Conservation (phyloP, 1,140 invertebrate genomes). For the Augochlora pura region DNA sequence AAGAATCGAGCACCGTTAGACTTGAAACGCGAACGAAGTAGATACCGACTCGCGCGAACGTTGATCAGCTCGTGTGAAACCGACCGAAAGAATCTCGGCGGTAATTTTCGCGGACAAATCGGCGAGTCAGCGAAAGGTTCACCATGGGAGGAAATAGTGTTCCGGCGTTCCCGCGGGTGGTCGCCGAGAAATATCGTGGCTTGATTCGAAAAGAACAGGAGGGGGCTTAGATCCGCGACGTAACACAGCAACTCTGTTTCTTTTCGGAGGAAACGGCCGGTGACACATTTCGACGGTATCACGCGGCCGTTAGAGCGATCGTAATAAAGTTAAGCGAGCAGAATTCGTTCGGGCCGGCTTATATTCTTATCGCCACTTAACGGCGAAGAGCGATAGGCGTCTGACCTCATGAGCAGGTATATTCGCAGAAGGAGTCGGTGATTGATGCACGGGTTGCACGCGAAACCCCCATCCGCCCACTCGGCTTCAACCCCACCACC, state of each 20-base stretch:
- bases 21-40: no score
- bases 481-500: conserved; percentile 39
- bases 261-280: not conserved
- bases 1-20: no score
- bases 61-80: no score
- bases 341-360: conserved; percentile 67
- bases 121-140: no score
- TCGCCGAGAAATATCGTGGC: no score
- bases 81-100: no score
- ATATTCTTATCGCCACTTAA: conserved; percentile 76
- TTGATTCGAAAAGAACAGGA: no score
- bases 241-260: not conserved
- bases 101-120: no score
- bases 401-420: conserved; percentile 69
- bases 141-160: no score
- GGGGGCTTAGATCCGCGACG: no score
- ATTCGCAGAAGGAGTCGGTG: conserved; percentile 67
- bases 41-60: no score
- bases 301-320: not conserved
- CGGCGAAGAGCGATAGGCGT: conserved; percentile 70
- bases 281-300: conserved; percentile 22
- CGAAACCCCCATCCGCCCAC: conserved; percentile 64
- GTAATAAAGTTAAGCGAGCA: conserved; percentile 63
- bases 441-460: conserved; percentile 75
- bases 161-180: no score